Evolutionary conservation across 2,113 vertebrate genomes (phyloP).

Genomic region (Corythornis vintsioides): DNA sequence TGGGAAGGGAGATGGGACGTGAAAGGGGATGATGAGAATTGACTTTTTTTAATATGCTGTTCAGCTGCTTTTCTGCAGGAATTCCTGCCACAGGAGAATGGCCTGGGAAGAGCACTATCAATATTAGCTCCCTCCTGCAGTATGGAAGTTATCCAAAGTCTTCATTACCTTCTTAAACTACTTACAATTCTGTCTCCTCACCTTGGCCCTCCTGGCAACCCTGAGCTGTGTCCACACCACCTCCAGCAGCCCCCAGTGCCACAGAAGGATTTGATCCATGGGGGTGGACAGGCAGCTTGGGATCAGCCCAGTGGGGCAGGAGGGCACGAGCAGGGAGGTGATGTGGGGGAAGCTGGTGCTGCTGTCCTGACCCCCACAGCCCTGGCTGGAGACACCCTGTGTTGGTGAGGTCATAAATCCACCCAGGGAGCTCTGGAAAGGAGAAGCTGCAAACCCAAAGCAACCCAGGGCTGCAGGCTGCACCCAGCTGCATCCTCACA

Average conservation of each 20-base stretch:
- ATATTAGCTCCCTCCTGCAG: neutral
- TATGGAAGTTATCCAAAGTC: neutral
- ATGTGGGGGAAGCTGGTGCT: neutral
- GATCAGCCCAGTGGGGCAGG: too few relatives aligned
- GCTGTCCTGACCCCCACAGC: fast-evolving
- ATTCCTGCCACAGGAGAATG: neutral
- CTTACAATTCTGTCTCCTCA: neutral
- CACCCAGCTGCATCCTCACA: fast-evolving
- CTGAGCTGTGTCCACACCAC: neutral
- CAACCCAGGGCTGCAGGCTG: too few relatives aligned
- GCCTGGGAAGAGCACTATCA: neutral
- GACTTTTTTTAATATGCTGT: neutral
- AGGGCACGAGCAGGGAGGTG: neutral
- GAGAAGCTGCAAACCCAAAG: neutral
- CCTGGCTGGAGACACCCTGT: too few relatives aligned
- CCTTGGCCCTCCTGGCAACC: neutral
- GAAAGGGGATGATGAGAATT: conserved; percentile 13
- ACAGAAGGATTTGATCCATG: neutral
- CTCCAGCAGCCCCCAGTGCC: neutral
- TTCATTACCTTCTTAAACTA: neutral
- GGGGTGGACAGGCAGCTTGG: neutral
- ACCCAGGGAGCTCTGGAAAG: neutral
- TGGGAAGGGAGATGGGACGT: neutral
- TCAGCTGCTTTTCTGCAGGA: neutral
- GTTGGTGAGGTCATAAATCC: neutral